Conservation (phyloP, 2,113 vertebrate species). For the Alosa alosa region DNA sequence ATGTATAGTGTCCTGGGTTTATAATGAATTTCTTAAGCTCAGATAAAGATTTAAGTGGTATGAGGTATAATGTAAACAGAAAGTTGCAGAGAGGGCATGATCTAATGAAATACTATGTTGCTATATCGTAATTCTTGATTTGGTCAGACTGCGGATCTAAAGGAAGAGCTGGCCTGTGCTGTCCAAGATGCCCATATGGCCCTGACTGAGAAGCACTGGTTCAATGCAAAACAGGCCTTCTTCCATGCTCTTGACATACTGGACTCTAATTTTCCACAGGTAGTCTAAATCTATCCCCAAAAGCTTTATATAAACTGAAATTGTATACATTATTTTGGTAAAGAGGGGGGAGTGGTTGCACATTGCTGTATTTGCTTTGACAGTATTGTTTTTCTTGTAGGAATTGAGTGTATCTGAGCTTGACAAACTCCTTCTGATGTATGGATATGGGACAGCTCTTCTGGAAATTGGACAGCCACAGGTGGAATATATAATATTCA, state of each 20-base stretch:
- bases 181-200: constrained; percentile 75
- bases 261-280: constrained; percentile 38
- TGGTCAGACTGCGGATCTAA: neutral
- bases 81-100: neutral
- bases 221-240: constrained; percentile 78
- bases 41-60: too few relatives aligned
- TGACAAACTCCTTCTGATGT: constrained; percentile 80
- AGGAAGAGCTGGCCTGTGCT: constrained; percentile 56
- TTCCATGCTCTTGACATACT: constrained; percentile 68
- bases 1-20: neutral
- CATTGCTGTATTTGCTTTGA: constrained; percentile 4
- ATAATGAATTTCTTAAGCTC: too few relatives aligned
- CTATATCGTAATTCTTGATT: neutral
- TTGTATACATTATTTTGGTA: neutral
- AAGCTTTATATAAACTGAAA: too few relatives aligned
- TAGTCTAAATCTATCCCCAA: neutral
- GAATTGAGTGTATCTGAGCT: constrained; percentile 73
- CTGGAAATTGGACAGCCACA: constrained; percentile 84
- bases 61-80: too few relatives aligned
- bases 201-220: constrained; percentile 75
- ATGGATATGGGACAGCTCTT: constrained; percentile 80
- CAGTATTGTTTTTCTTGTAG: constrained; percentile 53
- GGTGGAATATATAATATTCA: constrained; percentile 63
- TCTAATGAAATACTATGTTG: neutral
- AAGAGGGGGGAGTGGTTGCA: neutral